These are phyloP conservation scores for Lasius fuliginosus DNA, from an alignment of 2,888 invertebrate genomes.

Conservation along the genomic window DNA sequence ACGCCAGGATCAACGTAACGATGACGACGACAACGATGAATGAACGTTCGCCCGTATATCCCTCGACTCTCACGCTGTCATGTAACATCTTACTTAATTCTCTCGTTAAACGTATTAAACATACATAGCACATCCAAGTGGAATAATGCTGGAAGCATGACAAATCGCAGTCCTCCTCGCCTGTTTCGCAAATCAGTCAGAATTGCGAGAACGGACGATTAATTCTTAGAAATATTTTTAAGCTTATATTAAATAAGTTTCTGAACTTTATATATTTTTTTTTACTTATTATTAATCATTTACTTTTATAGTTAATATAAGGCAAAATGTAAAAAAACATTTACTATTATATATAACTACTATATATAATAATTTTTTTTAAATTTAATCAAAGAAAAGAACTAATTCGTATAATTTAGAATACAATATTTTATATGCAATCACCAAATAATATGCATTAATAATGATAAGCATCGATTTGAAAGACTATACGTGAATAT, in stretches of 20 bases:
- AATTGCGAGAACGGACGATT: background rate
- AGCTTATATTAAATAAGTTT: background rate
- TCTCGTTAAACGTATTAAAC: slow-evolving; percentile 58
- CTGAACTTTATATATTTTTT: background rate
- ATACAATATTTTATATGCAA: background rate
- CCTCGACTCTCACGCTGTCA: slow-evolving; percentile 70
- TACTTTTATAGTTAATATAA: background rate
- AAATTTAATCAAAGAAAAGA: background rate
- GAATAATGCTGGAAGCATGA: slow-evolving; percentile 70
- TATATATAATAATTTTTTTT: background rate
- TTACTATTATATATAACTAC: too few species aligned
- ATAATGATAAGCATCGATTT: slow-evolving; percentile 7
- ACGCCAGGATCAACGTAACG: slow-evolving; percentile 42
- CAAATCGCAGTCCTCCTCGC: slow-evolving; percentile 57
- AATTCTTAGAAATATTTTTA: background rate
- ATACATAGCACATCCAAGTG: slow-evolving; percentile 57
- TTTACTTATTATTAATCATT: background rate
- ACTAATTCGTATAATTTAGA: background rate
- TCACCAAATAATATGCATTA: background rate
- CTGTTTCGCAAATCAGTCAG: slow-evolving; percentile 15
- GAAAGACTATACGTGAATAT: background rate
- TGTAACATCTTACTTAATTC: slow-evolving; percentile 35
- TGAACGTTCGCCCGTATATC: slow-evolving; percentile 36
- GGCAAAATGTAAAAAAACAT: background rate
- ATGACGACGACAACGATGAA: slow-evolving; percentile 37